Percentiles rank a stretch among this genome's conserved stretches.
These are phyloP conservation scores for Aspidiotus rigidus DNA, from an alignment of 2,888 invertebrate genomes.

Conservation along the genomic window DNA sequence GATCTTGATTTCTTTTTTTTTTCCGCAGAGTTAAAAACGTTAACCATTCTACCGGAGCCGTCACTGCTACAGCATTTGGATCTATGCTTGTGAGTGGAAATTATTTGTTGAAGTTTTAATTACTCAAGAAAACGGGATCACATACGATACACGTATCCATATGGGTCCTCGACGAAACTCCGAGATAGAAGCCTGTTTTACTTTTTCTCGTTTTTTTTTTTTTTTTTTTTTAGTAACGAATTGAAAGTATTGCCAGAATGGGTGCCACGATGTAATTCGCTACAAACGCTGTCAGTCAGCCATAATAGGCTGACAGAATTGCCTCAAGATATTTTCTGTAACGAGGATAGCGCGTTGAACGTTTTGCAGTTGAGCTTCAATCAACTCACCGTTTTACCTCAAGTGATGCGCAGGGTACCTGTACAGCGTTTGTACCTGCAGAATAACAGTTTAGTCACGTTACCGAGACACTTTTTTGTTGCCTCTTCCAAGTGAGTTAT, in stretches of 20 bases:
- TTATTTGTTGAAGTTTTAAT: background rate
- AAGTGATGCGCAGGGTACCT: conserved; percentile 56
- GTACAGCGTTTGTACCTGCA: conserved; percentile 58
- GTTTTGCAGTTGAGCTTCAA: conserved; percentile 70
- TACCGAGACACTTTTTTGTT: conserved; percentile 68
- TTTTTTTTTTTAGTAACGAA: conserved; percentile 49
- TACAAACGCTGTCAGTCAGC: conserved; percentile 63
- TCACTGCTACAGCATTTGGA: conserved; percentile 64
- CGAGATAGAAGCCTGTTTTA: too few species aligned
- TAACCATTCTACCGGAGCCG: conserved; percentile 61
- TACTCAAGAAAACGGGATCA: background rate
- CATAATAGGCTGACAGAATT: conserved; percentile 61
- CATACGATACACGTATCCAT: too few species aligned
- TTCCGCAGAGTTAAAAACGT: conserved; percentile 59
- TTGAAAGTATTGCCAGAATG: conserved; percentile 64
- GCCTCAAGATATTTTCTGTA: conserved; percentile 64
- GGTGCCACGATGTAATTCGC: conserved; percentile 61
- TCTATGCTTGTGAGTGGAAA: conserved; percentile 54
- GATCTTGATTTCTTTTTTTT: conserved; percentile 32
- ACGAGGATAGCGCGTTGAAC: conserved; percentile 62
- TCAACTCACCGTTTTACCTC: conserved; percentile 62
- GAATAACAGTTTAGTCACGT: conserved; percentile 62
- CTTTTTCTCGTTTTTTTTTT: background rate
- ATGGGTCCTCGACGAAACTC: too few species aligned
- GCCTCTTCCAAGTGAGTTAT: conserved; percentile 46